Conservation (phyloP, 2,797 vertebrate genomes). For the Pristis pectinata region DNA sequence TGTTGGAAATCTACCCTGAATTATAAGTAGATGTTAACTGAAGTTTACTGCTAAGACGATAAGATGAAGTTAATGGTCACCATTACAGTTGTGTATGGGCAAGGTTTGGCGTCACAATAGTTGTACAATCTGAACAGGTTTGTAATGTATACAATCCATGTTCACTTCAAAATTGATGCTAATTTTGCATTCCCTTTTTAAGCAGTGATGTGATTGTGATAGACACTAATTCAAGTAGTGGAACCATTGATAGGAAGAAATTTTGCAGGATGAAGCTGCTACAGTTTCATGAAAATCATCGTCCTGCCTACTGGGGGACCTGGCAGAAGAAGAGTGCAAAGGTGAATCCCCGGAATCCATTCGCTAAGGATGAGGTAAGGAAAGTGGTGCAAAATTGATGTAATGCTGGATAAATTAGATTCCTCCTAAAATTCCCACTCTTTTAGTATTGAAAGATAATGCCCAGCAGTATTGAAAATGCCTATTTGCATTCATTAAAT, state of each 20-base stretch:
- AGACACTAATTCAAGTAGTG: slow-evolving; percentile 57
- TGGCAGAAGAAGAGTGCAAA: slow-evolving; percentile 74
- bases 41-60: not conserved
- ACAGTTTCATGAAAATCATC: slow-evolving; percentile 85
- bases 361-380: slow-evolving; percentile 75
- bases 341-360: slow-evolving; percentile 72
- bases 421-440: not conserved
- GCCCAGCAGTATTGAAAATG: not conserved
- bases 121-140: not conserved
- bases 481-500: not conserved
- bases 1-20: not conserved
- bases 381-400: not conserved
- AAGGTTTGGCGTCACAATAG: not conserved
- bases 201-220: slow-evolving; percentile 61
- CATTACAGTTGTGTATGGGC: not conserved
- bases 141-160: not conserved
- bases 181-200: slow-evolving; percentile 35
- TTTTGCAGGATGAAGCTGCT: slow-evolving; percentile 90
- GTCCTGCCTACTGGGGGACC: slow-evolving; percentile 96
- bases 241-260: slow-evolving; percentile 62
- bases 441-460: not conserved
- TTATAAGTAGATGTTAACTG: not conserved
- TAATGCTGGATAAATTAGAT: not conserved
- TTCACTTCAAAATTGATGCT: not conserved
- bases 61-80: not conserved